A percentile compares a stretch with the other conserved stretches of the same genome.
These are phyloP conservation scores for Aplidium turbinatum DNA, from an alignment of 23 tunicate genomes.

Conservation along the genomic window DNA sequence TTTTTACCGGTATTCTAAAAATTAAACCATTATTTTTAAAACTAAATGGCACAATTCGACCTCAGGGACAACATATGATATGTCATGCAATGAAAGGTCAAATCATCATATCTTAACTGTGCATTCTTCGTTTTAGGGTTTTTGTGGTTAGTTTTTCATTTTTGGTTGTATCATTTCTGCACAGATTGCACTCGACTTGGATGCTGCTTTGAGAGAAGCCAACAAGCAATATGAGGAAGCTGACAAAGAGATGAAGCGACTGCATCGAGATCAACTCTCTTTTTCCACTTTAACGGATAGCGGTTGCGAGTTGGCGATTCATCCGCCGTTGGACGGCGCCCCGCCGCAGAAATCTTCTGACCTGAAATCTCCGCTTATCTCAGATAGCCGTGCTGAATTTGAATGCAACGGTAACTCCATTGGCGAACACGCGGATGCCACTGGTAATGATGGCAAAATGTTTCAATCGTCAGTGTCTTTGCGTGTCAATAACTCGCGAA, in stretches of 20 bases:
- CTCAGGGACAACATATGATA: too few species aligned
- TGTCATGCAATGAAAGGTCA: too few species aligned
- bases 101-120: too few species aligned
- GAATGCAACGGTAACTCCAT: not conserved
- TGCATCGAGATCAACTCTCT: not conserved
- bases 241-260: slow-evolving; percentile 27
- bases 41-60: too few species aligned
- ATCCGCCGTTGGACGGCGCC: not conserved
- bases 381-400: not conserved
- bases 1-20: too few species aligned
- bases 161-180: not conserved
- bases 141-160: not conserved
- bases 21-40: too few species aligned
- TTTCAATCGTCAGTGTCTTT: not conserved
- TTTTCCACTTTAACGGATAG: slow-evolving; percentile 37
- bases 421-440: not conserved
- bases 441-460: not conserved
- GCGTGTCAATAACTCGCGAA: not conserved
- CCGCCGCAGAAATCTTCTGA: not conserved
- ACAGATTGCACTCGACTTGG: slow-evolving; percentile 32
- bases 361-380: not conserved
- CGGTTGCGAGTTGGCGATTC: slow-evolving; percentile 35
- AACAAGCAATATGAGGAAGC: slow-evolving; percentile 25
- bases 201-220: slow-evolving; percentile 47
- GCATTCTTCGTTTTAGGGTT: not conserved